phyloP scores from a whole-genome alignment of 2,888 invertebrate genomes.

The Chorisops tibialis region DNA sequence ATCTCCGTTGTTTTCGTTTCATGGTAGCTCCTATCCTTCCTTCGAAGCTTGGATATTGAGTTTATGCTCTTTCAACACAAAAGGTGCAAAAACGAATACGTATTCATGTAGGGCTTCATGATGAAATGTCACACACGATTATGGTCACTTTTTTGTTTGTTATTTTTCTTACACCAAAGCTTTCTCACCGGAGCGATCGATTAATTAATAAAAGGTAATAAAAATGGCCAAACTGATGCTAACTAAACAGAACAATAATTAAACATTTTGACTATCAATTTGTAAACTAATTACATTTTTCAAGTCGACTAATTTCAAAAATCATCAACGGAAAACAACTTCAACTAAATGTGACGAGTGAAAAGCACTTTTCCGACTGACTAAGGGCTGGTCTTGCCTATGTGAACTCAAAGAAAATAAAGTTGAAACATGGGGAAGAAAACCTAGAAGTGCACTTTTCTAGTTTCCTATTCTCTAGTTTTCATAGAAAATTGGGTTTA shows the following conservation, averaged over 20 bases:
- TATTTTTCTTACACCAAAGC: background rate
- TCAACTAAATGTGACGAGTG: conserved; percentile 1
- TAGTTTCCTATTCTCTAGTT: conserved; percentile 17
- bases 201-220: background rate
- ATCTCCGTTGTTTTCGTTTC: conserved; percentile 60
- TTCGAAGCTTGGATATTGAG: background rate
- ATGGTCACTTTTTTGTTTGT: background rate
- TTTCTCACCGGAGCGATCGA: background rate
- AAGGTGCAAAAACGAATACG: background rate
- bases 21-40: conserved; percentile 37
- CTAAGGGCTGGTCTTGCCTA: conserved; percentile 14
- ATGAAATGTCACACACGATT: conserved; percentile 1
- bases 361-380: conserved; percentile 29
- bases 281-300: background rate
- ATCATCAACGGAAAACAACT: no score
- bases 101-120: conserved; percentile 17
- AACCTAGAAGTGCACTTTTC: conserved; percentile 13
- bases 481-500: background rate
- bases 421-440: conserved; percentile 15
- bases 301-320: no score
- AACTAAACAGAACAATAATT: background rate
- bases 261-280: background rate
- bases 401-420: conserved; percentile 17
- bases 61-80: no score
- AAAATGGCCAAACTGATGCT: no score